Conservation (phyloP, 2,113 vertebrate species). For the Raja brachyura region DNA sequence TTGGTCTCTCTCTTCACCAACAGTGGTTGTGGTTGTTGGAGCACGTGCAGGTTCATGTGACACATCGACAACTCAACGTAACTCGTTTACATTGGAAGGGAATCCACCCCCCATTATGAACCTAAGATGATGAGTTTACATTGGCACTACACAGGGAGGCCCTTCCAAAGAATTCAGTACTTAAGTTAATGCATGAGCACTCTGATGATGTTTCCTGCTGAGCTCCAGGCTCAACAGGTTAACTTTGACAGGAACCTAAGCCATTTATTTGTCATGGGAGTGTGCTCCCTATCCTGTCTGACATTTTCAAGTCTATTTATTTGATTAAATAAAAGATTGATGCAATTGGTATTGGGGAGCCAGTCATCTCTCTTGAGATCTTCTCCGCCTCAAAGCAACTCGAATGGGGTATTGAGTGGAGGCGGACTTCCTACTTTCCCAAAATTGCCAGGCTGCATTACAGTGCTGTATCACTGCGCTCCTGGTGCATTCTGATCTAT, state of each 20-base stretch:
- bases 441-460: too few relatives aligned
- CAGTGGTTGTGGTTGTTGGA: background rate
- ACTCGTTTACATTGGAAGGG: constrained; percentile 8
- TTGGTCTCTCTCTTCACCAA: background rate
- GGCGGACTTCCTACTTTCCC: background rate
- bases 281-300: background rate
- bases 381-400: background rate
- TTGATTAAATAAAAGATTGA: background rate
- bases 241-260: background rate
- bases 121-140: background rate
- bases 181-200: background rate
- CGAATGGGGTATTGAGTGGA: background rate
- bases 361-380: background rate
- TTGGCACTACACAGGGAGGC: background rate
- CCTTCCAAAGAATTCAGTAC: background rate
- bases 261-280: background rate
- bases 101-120: background rate
- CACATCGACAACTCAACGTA: background rate
- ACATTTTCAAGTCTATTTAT: constrained; percentile 29
- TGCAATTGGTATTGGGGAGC: background rate
- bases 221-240: background rate
- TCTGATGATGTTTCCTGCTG: background rate
- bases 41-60: background rate
- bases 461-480: background rate
- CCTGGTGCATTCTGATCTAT: background rate